Conservation (phyloP, 2,797 vertebrate species). For the Lepus townsendii region DNA sequence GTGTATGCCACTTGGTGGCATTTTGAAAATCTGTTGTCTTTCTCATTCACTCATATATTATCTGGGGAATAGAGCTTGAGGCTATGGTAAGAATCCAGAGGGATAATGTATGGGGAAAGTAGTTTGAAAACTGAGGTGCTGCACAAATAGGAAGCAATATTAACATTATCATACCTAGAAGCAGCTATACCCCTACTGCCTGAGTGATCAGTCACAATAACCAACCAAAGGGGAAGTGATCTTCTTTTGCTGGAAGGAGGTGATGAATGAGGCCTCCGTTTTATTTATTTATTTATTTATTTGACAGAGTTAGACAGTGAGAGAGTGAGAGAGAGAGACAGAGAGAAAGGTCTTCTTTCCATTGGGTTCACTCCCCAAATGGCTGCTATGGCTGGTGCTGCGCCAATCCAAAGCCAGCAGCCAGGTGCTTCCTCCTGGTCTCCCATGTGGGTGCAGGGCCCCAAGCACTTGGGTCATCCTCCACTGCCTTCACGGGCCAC, state of each 20-base stretch:
- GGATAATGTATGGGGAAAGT: background rate
- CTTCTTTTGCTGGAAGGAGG: background rate
- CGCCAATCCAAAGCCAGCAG: too few species aligned
- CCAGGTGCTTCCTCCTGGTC: too few species aligned
- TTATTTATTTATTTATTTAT: too few species aligned
- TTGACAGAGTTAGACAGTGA: too few species aligned
- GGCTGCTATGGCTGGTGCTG: too few species aligned
- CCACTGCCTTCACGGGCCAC: too few species aligned
- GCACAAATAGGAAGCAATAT: background rate
- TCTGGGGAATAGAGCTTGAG: background rate
- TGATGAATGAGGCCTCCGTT: background rate
- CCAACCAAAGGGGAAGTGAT: background rate
- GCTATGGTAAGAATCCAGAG: background rate
- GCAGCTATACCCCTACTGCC: background rate
- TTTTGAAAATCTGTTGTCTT: background rate
- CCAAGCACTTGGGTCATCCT: too few species aligned
- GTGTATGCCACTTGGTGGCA: background rate
- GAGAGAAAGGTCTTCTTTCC: too few species aligned
- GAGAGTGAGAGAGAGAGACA: too few species aligned
- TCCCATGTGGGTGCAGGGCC: too few species aligned
- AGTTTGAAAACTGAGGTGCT: constrained; percentile 16
- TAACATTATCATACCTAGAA: background rate
- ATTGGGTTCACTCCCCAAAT: too few species aligned
- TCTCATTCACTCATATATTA: background rate
- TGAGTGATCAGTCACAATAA: background rate